phyloP scores from a whole-genome alignment of 1,140 invertebrate genomes.

The Maniola jurtina region DNA sequence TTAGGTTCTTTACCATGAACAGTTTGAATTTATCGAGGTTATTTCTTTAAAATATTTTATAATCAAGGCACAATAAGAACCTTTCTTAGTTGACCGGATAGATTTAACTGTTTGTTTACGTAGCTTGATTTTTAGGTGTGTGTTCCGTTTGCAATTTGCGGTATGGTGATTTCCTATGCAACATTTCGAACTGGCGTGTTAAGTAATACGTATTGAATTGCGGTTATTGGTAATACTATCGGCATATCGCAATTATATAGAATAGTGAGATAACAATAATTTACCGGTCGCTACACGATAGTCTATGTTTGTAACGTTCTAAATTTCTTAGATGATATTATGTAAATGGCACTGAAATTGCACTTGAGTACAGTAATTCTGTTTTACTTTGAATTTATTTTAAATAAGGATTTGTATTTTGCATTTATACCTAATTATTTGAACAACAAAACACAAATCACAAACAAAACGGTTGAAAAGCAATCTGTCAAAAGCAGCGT shows the following conservation, averaged over 20 bases:
- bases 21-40: not conserved
- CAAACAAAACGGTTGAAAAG: too few species aligned
- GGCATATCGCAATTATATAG: constrained; percentile 22
- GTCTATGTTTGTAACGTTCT: too few species aligned
- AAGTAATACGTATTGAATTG: constrained; percentile 21
- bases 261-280: constrained; percentile 20
- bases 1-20: not conserved
- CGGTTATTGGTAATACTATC: constrained; percentile 30
- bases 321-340: too few species aligned
- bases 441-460: too few species aligned
- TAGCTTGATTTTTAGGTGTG: constrained; percentile 11
- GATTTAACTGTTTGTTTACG: not conserved
- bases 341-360: too few species aligned
- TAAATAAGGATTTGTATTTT: too few species aligned
- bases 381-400: too few species aligned
- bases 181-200: constrained; percentile 27
- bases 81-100: not conserved
- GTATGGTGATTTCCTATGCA: constrained; percentile 30
- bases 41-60: not conserved
- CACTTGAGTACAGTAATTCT: too few species aligned
- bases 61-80: not conserved
- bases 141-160: not conserved
- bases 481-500: too few species aligned
- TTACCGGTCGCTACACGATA: not conserved
- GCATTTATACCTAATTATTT: too few species aligned